Evolutionary conservation across 1,140 invertebrate genomes (phyloP).

Genomic region (Phocides pigmalion): DNA sequence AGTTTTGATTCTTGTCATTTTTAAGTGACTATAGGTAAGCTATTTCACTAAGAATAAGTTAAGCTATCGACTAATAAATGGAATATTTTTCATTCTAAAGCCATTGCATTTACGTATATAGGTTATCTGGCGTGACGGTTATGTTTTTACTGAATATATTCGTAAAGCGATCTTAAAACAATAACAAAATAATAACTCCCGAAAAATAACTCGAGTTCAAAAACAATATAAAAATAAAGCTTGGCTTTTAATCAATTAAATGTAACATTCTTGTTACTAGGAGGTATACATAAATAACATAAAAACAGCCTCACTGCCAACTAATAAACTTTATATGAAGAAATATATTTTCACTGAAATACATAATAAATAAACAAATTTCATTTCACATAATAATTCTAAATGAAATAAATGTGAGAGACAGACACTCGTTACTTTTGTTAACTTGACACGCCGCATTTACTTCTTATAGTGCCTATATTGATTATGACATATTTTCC

Average conservation of each 20-base stretch:
- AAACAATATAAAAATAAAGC: constrained; percentile 31
- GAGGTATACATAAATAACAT: constrained; percentile 33
- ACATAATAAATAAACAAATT: background rate
- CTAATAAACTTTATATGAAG: background rate
- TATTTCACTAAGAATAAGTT: constrained; percentile 80
- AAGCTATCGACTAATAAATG: constrained; percentile 82
- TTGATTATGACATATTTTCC: too few species aligned
- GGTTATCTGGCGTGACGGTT: constrained; percentile 57
- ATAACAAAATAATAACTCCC: constrained; percentile 12
- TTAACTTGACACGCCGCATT: too few species aligned
- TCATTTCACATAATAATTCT: too few species aligned
- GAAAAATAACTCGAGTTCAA: constrained; percentile 4
- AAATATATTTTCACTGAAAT: background rate
- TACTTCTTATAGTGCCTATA: too few species aligned
- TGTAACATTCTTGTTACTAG: constrained; percentile 32
- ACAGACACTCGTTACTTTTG: too few species aligned
- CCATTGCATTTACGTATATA: constrained; percentile 80
- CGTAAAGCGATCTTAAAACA: constrained; percentile 14
- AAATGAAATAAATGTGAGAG: too few species aligned
- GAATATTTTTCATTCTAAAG: constrained; percentile 81
- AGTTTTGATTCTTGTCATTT: constrained; percentile 82
- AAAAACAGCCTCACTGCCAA: background rate
- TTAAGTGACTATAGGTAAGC: constrained; percentile 80
- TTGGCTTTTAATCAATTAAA: constrained; percentile 29
- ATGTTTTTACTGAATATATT: constrained; percentile 1